Conservation (phyloP, 1,140 invertebrate species). For the Drosophila ironensis region DNA sequence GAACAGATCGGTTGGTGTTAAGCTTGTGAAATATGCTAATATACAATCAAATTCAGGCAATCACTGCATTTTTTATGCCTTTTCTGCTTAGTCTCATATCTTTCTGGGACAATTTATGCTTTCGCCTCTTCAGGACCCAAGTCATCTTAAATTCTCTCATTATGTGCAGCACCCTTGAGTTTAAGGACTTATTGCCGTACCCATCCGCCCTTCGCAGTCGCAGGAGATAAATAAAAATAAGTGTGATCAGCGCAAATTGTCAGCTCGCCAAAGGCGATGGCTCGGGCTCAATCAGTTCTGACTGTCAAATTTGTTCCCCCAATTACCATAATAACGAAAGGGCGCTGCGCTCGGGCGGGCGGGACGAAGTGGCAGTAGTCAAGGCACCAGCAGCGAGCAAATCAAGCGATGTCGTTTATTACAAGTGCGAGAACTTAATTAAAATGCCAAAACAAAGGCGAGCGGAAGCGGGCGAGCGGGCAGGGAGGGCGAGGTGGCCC, state of each 20-base stretch:
- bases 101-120: no score
- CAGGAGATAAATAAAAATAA: slow-evolving; percentile 34
- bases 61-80: no score
- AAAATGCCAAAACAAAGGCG: slow-evolving; percentile 73
- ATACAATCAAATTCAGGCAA: no score
- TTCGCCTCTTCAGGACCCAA: no score
- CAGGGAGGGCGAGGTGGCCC: not conserved
- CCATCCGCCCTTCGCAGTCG: not conserved
- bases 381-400: slow-evolving; percentile 46
- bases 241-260: slow-evolving; percentile 47
- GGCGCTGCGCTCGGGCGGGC: not conserved
- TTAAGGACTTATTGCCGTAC: not conserved
- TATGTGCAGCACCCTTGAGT: not conserved
- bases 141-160: not conserved
- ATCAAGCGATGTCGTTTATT: slow-evolving; percentile 76
- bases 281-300: slow-evolving; percentile 49
- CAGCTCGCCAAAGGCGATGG: slow-evolving; percentile 32
- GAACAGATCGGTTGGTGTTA: no score
- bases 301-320: slow-evolving; percentile 65
- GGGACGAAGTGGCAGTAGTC: not conserved
- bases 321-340: slow-evolving; percentile 68
- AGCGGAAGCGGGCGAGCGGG: slow-evolving; percentile 2
- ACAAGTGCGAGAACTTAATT: slow-evolving; percentile 79
- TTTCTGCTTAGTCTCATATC: no score
- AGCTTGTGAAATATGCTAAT: no score